phyloP scores from a whole-genome alignment of 2,888 invertebrate genomes.

The Spodoptera exigua region DNA sequence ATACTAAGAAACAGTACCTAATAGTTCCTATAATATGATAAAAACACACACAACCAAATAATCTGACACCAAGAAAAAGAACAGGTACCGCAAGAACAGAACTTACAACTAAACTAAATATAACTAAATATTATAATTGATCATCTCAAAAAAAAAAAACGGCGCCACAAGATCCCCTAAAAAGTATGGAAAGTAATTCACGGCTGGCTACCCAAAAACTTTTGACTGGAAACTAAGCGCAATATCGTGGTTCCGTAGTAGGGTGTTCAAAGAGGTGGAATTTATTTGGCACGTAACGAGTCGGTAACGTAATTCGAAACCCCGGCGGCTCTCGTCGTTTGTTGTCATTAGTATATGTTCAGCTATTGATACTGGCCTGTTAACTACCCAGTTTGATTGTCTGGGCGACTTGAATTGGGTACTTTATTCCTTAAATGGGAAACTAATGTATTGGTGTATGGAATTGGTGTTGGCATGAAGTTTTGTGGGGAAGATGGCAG shows the following conservation, averaged over 20 bases:
- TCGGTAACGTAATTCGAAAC: slow-evolving; percentile 60
- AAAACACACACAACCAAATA: too few species aligned
- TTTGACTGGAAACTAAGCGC: slow-evolving; percentile 14
- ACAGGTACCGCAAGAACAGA: too few species aligned
- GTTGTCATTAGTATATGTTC: slow-evolving; percentile 50
- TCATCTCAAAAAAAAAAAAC: too few species aligned
- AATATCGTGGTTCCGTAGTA: slow-evolving; percentile 46
- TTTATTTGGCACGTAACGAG: slow-evolving; percentile 62
- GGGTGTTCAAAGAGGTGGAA: slow-evolving; percentile 49
- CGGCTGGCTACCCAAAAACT: too few species aligned
- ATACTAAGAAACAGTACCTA: too few species aligned
- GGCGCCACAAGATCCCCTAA: slow-evolving; percentile 4
- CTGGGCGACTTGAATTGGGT: neutral
- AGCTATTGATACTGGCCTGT: slow-evolving; percentile 29
- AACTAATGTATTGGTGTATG: neutral
- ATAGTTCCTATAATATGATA: too few species aligned
- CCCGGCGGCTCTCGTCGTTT: slow-evolving; percentile 51
- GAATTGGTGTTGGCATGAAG: neutral
- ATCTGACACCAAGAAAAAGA: too few species aligned
- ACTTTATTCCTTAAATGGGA: slow-evolving; percentile 1
- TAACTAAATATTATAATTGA: too few species aligned
- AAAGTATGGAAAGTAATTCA: slow-evolving; percentile 1
- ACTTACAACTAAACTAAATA: too few species aligned
- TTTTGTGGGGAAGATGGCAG: neutral
- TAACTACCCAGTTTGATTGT: slow-evolving; percentile 20